Conservation (phyloP, 2,113 vertebrate species). For the Hyperoodon ampullatus region DNA sequence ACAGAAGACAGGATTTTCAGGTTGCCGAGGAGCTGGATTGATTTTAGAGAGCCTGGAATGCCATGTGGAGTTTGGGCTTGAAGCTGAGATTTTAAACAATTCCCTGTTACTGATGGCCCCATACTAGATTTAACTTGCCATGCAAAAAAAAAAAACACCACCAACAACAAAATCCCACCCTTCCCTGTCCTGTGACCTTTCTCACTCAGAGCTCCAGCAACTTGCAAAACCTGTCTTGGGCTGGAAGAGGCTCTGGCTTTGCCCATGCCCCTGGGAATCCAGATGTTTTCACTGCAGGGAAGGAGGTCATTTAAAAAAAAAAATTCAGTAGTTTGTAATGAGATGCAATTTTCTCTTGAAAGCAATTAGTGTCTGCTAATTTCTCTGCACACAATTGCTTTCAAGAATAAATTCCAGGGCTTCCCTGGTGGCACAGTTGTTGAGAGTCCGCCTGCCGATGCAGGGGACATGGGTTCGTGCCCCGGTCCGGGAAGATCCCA, state of each 20-base stretch:
- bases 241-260: constrained; percentile 38
- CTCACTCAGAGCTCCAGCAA: background rate
- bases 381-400: constrained; percentile 62
- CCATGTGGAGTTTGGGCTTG: background rate
- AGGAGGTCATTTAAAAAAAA: constrained; percentile 55
- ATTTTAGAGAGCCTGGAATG: background rate
- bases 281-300: constrained; percentile 57
- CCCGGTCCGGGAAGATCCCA: too few relatives aligned
- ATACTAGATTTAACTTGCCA: background rate
- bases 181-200: background rate
- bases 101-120: background rate
- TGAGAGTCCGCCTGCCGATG: too few relatives aligned
- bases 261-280: constrained; percentile 24
- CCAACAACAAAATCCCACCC: too few relatives aligned
- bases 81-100: background rate
- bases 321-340: constrained; percentile 66
- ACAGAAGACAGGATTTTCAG: background rate
- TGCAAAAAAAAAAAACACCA: background rate
- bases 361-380: constrained; percentile 74
- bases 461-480: too few relatives aligned
- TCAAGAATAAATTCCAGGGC: constrained; percentile 50
- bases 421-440: too few relatives aligned
- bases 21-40: background rate
- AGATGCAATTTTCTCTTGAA: constrained; percentile 65
- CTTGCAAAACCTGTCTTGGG: background rate